Evolutionary conservation across 2,797 vertebrate species (phyloP).

Genomic region (Leptatherina wallacei): DNA sequence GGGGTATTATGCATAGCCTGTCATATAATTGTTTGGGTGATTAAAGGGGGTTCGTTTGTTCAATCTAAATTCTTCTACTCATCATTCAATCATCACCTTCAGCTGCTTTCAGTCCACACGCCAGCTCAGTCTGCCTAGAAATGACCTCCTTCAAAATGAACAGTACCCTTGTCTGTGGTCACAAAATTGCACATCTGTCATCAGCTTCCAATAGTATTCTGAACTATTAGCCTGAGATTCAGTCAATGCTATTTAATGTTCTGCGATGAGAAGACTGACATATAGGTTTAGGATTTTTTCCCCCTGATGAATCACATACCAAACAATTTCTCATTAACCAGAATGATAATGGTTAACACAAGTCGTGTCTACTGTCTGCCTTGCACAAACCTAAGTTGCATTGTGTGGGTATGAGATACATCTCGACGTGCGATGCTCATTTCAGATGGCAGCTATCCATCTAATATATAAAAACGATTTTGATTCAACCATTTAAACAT

Average conservation of each 20-base stretch:
- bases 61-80: conserved; percentile 32
- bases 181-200: conserved; percentile 53
- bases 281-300: conserved; percentile 11
- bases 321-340: conserved; percentile 13
- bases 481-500: background rate
- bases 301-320: conserved; percentile 15
- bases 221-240: conserved; percentile 18
- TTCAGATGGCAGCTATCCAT: conserved; percentile 17
- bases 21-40: conserved; percentile 34
- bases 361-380: background rate
- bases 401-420: conserved; percentile 8
- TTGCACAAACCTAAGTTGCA: background rate
- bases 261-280: conserved; percentile 30
- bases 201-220: conserved; percentile 43
- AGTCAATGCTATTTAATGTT: conserved; percentile 26
- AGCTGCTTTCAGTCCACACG: conserved; percentile 20
- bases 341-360: conserved; percentile 4
- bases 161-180: conserved; percentile 19
- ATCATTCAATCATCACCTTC: conserved; percentile 55
- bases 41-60: conserved; percentile 17
- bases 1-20: conserved; percentile 14
- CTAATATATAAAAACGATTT: conserved; percentile 5
- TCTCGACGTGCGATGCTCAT: conserved; percentile 21
- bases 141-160: conserved; percentile 28
- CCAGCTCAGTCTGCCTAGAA: conserved; percentile 3